Percentiles rank a stretch among this genome's conserved stretches.
Conservation (phyloP, 2,888 invertebrate genomes). For the Netelia melanura region DNA sequence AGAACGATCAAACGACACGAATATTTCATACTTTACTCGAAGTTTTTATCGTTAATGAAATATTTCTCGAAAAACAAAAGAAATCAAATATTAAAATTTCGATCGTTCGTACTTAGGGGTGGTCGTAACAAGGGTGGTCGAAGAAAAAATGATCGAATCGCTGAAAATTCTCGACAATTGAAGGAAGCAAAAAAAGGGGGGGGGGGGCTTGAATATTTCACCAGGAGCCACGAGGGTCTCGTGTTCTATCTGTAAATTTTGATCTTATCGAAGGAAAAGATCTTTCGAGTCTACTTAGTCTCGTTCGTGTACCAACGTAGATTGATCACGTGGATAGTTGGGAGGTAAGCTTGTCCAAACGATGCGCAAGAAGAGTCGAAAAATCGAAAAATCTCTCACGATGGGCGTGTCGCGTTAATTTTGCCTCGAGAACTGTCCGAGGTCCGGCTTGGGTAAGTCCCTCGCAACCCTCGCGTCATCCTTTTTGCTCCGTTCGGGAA, state of each 20-base stretch:
- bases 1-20: background rate
- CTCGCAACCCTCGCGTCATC: conserved; percentile 21
- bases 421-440: background rate
- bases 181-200: background rate
- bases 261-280: conserved; percentile 54
- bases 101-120: background rate
- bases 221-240: conserved; percentile 7
- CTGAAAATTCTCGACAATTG: background rate
- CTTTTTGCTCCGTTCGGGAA: conserved; percentile 24
- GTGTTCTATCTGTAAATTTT: conserved; percentile 48
- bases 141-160: conserved; percentile 17
- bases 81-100: background rate
- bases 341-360: background rate
- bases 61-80: background rate
- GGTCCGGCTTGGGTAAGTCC: conserved; percentile 12
- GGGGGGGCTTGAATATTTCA: conserved; percentile 13
- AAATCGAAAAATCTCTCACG: conserved; percentile 27
- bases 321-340: conserved; percentile 32
- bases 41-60: background rate
- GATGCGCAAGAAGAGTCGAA: conserved; percentile 23
- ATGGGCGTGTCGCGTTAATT: conserved; percentile 60
- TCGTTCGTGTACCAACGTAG: background rate
- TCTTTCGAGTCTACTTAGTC: conserved; percentile 38
- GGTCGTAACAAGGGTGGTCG: background rate
- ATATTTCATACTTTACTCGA: background rate